phyloP scores from a whole-genome alignment of 2,797 vertebrate genomes.

The Delichon dasypus region DNA sequence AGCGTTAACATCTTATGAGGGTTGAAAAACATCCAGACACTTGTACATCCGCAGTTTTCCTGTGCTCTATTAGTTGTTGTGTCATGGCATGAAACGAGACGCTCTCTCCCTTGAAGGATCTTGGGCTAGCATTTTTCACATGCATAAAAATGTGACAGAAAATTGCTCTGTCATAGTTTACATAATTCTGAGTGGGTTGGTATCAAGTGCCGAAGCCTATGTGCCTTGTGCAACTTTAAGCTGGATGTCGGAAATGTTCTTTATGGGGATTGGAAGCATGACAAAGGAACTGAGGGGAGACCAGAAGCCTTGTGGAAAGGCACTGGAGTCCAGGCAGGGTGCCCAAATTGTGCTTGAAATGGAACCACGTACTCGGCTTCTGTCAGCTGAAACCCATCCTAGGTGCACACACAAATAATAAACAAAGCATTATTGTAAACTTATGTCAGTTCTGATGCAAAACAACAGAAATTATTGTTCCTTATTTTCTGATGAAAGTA shows the following conservation, averaged over 20 bases:
- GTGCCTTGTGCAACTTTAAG: not conserved
- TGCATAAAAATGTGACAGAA: not conserved
- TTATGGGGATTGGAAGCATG: not conserved
- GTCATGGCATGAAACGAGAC: not conserved
- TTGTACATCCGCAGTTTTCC: not conserved
- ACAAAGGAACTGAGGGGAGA: not conserved
- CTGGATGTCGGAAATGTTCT: not conserved
- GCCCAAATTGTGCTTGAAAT: not conserved
- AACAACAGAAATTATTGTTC: conserved; percentile 47
- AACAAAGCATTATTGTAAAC: not conserved
- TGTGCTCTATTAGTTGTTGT: not conserved
- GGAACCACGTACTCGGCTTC: rapidly evolving
- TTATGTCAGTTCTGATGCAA: conserved; percentile 4
- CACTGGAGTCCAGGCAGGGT: not conserved
- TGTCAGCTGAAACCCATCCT: not conserved
- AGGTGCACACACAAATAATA: not conserved
- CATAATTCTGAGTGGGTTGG: not conserved
- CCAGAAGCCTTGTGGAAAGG: not conserved
- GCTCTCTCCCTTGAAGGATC: not conserved
- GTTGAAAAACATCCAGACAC: not conserved
- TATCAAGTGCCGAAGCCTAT: not conserved
- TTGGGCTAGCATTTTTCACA: not conserved
- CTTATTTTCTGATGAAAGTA: conserved; percentile 5
- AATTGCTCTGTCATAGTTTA: not conserved
- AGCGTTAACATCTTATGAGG: not conserved